Conservation (phyloP, 2,888 invertebrate species). For the Eristalis intricaria region DNA sequence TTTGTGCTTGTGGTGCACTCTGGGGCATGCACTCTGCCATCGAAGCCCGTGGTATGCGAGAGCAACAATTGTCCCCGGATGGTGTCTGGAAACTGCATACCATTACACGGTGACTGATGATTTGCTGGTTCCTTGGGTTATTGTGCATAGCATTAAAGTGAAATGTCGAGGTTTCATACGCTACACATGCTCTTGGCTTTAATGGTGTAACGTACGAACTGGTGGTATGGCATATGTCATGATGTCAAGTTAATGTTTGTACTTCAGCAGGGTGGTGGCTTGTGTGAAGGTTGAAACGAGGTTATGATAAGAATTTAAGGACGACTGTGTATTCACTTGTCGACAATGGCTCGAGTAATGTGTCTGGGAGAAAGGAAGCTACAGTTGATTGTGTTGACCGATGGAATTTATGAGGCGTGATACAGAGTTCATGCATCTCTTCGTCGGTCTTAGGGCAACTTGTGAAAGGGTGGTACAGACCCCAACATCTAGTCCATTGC, state of each 20-base stretch:
- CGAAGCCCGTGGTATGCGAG: conserved; percentile 25
- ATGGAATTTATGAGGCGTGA: no score
- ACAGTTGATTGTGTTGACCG: no score
- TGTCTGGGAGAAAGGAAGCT: no score
- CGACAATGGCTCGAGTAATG: neutral
- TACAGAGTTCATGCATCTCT: no score
- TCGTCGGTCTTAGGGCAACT: no score
- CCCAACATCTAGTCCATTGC: no score
- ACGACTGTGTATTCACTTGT: neutral
- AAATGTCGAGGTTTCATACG: conserved; percentile 4
- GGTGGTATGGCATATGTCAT: conserved; percentile 7
- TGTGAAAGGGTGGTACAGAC: no score
- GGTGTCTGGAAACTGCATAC: conserved; percentile 56
- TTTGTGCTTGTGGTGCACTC: conserved; percentile 43
- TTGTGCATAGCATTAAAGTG: conserved; percentile 47
- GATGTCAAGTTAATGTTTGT: neutral
- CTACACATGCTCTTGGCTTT: conserved; percentile 19
- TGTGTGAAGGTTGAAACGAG: neutral
- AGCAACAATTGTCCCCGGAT: conserved; percentile 67
- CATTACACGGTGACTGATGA: conserved; percentile 55
- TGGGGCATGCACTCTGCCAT: neutral
- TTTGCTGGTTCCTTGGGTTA: conserved; percentile 43
- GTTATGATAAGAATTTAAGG: neutral
- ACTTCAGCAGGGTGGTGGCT: neutral
- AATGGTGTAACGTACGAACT: conserved; percentile 4